These are phyloP conservation scores for Oplegnathus fasciatus DNA, from an alignment of 2,113 vertebrate species.

Conservation along the genomic window DNA sequence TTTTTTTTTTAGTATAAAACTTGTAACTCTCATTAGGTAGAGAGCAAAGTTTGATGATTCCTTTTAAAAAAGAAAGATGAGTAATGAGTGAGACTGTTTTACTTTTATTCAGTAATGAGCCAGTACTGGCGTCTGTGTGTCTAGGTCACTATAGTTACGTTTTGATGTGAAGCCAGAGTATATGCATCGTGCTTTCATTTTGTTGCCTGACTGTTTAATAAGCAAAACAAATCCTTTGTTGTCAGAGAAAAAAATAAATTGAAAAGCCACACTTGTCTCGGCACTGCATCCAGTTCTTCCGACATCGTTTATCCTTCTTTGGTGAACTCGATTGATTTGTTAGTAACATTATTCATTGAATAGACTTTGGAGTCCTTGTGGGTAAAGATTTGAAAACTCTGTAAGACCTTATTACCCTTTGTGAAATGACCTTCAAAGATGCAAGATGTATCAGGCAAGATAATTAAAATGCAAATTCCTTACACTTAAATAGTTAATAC, in stretches of 20 bases:
- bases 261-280: conserved; percentile 1
- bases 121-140: neutral
- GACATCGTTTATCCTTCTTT: conserved; percentile 8
- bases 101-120: neutral
- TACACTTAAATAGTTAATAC: neutral
- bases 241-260: neutral
- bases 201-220: conserved; percentile 11
- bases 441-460: neutral
- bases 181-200: neutral
- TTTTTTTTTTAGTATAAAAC: neutral
- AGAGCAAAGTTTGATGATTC: conserved; percentile 7
- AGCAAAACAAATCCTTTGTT: conserved; percentile 7
- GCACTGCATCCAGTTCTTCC: neutral
- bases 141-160: neutral
- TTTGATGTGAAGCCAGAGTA: neutral
- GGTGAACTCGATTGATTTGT: conserved; percentile 12
- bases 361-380: neutral
- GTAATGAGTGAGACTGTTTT: neutral
- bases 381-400: neutral
- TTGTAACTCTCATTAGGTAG: neutral
- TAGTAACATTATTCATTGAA: neutral
- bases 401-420: neutral
- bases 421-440: neutral
- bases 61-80: conserved; percentile 1
- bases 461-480: conserved; percentile 9